Percentiles rank a stretch among this genome's conserved stretches.
phyloP scores from a whole-genome alignment of 2,797 vertebrate genomes.

The Botia kubotai region DNA sequence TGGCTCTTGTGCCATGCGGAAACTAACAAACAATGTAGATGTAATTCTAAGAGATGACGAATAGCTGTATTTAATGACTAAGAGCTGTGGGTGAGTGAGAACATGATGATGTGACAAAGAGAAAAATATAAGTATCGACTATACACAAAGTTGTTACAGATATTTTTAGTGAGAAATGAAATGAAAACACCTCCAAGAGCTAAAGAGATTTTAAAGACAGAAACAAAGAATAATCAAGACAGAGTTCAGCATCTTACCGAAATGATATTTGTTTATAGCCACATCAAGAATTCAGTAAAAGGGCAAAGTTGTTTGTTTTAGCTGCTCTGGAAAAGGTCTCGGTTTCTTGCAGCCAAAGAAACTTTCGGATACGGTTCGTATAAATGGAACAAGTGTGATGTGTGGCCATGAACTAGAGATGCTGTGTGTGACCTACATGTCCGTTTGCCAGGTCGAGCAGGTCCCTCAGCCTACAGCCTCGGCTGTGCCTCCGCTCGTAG shows the following conservation, averaged over 20 bases:
- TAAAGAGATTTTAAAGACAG: slow-evolving; percentile 5
- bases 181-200: slow-evolving; percentile 23
- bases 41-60: neutral
- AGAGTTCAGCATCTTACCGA: neutral
- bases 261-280: slow-evolving; percentile 23
- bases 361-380: slow-evolving; percentile 19
- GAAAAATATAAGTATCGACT: slow-evolving; percentile 27
- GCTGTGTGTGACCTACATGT: slow-evolving; percentile 82
- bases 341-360: neutral
- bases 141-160: neutral
- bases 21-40: neutral
- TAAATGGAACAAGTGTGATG: slow-evolving; percentile 13
- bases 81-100: slow-evolving; percentile 21
- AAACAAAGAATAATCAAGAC: slow-evolving; percentile 17
- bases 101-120: slow-evolving; percentile 27
- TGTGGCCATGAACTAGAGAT: slow-evolving; percentile 19
- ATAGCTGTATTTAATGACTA: slow-evolving; percentile 19
- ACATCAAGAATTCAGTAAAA: slow-evolving; percentile 2
- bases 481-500: slow-evolving; percentile 86
- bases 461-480: slow-evolving; percentile 92
- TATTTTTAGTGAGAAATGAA: slow-evolving; percentile 25
- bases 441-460: slow-evolving; percentile 91
- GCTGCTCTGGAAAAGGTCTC: neutral
- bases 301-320: slow-evolving; percentile 29
- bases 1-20: neutral